These are phyloP conservation scores for Euzophera pinguis DNA, from an alignment of 2,888 invertebrate species.

Conservation along the genomic window DNA sequence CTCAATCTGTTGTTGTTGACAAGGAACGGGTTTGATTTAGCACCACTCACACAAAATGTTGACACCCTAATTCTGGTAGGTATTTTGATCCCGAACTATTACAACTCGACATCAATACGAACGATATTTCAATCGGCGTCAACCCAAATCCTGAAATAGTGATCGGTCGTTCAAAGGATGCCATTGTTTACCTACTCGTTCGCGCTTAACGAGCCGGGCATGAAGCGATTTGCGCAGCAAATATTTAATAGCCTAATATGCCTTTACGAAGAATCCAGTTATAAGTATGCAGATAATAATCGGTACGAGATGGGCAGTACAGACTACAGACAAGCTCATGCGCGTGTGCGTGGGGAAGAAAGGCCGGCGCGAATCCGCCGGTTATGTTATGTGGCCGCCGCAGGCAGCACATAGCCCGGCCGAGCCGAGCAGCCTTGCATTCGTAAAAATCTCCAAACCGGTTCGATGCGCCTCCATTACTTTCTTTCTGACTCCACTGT, in stretches of 20 bases:
- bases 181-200: conserved; percentile 46
- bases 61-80: conserved; percentile 36
- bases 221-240: conserved; percentile 49
- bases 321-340: conserved; percentile 35
- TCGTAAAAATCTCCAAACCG: conserved; percentile 79
- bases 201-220: conserved; percentile 51
- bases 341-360: conserved; percentile 58
- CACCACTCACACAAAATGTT: conserved; percentile 47
- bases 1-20: conserved; percentile 45
- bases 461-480: conserved; percentile 79
- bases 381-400: conserved; percentile 68
- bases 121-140: conserved; percentile 41
- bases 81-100: conserved; percentile 27
- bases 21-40: conserved; percentile 41
- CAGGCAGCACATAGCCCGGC: conserved; percentile 65
- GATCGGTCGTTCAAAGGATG: conserved; percentile 46
- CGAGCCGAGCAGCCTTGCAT: conserved; percentile 73
- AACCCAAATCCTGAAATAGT: conserved; percentile 60
- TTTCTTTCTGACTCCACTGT: conserved; percentile 78
- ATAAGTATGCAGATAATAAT: conserved; percentile 60
- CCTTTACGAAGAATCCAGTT: conserved; percentile 62
- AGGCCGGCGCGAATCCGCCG: conserved; percentile 72
- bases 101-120: conserved; percentile 29
- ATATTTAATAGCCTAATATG: conserved; percentile 59
- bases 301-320: conserved; percentile 46